A percentile compares a stretch with the other conserved stretches of the same genome.
Conservation (phyloP, 2,797 vertebrate genomes). For the Glyptemys insculpta region DNA sequence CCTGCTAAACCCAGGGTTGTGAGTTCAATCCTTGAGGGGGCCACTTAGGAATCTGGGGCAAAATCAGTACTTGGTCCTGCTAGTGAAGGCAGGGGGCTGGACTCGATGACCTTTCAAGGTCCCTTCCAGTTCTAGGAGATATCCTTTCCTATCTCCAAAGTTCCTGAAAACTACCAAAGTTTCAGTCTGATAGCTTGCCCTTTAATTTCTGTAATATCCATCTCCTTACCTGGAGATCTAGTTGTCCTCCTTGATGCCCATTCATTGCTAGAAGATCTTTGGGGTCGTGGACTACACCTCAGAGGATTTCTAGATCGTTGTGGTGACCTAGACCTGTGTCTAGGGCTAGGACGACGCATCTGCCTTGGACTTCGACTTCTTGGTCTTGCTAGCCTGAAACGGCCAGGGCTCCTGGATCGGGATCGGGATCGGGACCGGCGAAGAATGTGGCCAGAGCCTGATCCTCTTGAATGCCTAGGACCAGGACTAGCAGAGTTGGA, state of each 20-base stretch:
- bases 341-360: slow-evolving; percentile 63
- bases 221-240: slow-evolving; percentile 74
- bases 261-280: slow-evolving; percentile 70
- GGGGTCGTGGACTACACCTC: slow-evolving; percentile 42
- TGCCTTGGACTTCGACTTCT: slow-evolving; percentile 80
- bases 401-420: slow-evolving; percentile 71
- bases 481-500: slow-evolving; percentile 77
- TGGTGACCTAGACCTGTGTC: slow-evolving; percentile 78
- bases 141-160: no score
- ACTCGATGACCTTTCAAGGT: no score
- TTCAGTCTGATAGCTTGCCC: accelerated
- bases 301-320: slow-evolving; percentile 49
- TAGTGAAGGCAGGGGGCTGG: no score
- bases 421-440: slow-evolving; percentile 66
- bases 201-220: background rate
- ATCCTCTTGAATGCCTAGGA: slow-evolving; percentile 73
- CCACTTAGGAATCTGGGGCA: no score
- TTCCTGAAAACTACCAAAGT: background rate
- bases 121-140: no score
- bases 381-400: slow-evolving; percentile 66
- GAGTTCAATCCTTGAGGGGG: no score
- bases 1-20: no score
- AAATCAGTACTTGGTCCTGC: no score
- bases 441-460: slow-evolving; percentile 69
- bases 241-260: slow-evolving; percentile 37